Conservation (phyloP, 2,113 vertebrate species). For the Erythrocercus mccallii region DNA sequence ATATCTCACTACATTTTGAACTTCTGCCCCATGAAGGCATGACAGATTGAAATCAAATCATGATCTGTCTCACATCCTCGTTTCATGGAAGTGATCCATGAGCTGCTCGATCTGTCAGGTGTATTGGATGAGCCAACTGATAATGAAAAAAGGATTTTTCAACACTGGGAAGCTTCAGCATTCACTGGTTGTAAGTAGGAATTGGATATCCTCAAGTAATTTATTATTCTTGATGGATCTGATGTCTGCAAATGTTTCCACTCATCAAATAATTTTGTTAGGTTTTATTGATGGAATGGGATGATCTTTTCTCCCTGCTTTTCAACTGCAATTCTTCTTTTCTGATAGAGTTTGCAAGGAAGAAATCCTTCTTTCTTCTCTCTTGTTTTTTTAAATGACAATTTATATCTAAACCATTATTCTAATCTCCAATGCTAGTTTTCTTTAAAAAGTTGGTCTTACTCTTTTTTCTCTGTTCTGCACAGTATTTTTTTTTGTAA, state of each 20-base stretch:
- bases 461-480: neutral
- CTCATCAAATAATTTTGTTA: constrained; percentile 2
- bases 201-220: neutral
- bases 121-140: neutral
- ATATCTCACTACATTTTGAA: neutral
- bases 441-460: neutral
- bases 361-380: neutral
- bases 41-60: neutral
- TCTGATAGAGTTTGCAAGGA: neutral
- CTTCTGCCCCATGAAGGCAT: neutral
- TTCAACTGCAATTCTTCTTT: neutral
- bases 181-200: neutral
- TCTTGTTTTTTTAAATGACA: neutral
- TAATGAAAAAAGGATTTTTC: neutral
- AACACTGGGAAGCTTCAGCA: neutral
- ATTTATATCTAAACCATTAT: neutral
- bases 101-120: neutral
- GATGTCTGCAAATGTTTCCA: neutral
- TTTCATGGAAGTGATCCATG: neutral
- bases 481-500: neutral
- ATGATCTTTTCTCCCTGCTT: neutral
- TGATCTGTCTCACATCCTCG: neutral
- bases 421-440: neutral
- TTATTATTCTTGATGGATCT: neutral
- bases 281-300: neutral